Base-by-base conservation (phyloP, 1,140 invertebrate genomes). In the Dendroctonus ponderosae region DNA sequence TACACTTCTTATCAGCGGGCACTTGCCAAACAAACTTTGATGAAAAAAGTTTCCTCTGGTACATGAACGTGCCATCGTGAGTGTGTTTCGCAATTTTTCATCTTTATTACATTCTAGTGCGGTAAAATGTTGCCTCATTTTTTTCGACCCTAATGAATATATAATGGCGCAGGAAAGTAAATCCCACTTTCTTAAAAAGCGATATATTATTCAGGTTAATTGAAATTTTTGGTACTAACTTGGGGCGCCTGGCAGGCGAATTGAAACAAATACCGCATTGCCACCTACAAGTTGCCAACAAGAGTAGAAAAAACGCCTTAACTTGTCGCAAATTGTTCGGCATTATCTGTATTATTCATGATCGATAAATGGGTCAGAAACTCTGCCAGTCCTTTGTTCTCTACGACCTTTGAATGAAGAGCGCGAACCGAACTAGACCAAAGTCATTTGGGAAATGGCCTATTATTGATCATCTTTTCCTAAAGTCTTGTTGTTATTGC, bases 301-400 rank as follows among this genome's bases (percentile, higher is more conserved):
- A n/a, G n/a, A n/a, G n/a, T n/a, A n/a, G 43, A 8, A 8, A 8
- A 7, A 44, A 44, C 43, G n/a, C 7, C 7, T 8, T 44, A 44
- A 44, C 43, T n/a, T 7, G 43, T 7, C 7, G 43, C 7, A 44
- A 44, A 44, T 8, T 7, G n/a, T 44, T 44, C n/a, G 7, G 43
- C 43, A 44, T 44, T n/a, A n/a, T n/a, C n/a, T 7, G 43, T 8
- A 12, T 26, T 26, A 5, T 46, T 46, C n/a, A 11, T 46, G 5
- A 14, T 52, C 50, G 50, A 52, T 52, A 52, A 52, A 52, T 52
- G 15, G 50, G 50, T 52, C 50, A 52, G 15, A 52, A 26, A 46
- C 44, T 26, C 26, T 26, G 26, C n/a, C 50, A 52, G 14, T 52
- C 50, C 37, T 52, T 26, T 52, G 38, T 37, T 52, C 37, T 52